These are phyloP conservation scores for Bostrychus sinensis DNA, from an alignment of 2,113 vertebrate genomes.

Conservation along the genomic window DNA sequence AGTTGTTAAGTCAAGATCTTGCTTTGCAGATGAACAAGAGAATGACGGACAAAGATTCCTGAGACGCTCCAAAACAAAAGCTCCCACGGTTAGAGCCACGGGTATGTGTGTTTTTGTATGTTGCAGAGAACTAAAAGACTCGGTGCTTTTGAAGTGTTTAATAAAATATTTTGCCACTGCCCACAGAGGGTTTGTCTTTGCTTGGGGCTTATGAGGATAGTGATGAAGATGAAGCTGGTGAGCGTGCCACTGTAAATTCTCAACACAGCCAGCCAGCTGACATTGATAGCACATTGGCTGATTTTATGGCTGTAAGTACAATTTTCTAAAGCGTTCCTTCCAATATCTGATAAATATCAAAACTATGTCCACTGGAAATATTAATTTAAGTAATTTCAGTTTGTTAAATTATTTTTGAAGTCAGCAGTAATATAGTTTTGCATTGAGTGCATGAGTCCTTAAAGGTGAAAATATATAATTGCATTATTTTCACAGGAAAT, in stretches of 20 bases:
- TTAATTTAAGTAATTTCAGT: too few species aligned
- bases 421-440: too few species aligned
- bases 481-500: slow-evolving; percentile 83
- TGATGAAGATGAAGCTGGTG: slow-evolving; percentile 88
- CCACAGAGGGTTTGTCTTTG: slow-evolving; percentile 90
- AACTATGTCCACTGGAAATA: too few species aligned
- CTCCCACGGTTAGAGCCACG: slow-evolving; percentile 87
- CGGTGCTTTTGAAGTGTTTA: neutral
- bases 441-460: too few species aligned
- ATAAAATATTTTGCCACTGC: neutral
- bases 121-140: too few species aligned
- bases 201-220: slow-evolving; percentile 97
- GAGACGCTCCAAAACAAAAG: slow-evolving; percentile 74
- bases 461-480: neutral
- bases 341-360: too few species aligned
- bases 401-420: too few species aligned
- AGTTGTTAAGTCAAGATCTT: neutral
- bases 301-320: slow-evolving; percentile 92
- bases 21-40: slow-evolving; percentile 85
- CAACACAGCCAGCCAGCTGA: slow-evolving; percentile 84
- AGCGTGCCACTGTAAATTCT: slow-evolving; percentile 55
- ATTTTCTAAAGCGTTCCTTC: neutral
- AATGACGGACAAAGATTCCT: slow-evolving; percentile 75
- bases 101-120: slow-evolving; percentile 69
- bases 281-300: slow-evolving; percentile 96